Evolutionary conservation across 2,888 invertebrate species (phyloP), one percentile per base, ranked within the genome.

Genomic region (Allacma fusca): DNA sequence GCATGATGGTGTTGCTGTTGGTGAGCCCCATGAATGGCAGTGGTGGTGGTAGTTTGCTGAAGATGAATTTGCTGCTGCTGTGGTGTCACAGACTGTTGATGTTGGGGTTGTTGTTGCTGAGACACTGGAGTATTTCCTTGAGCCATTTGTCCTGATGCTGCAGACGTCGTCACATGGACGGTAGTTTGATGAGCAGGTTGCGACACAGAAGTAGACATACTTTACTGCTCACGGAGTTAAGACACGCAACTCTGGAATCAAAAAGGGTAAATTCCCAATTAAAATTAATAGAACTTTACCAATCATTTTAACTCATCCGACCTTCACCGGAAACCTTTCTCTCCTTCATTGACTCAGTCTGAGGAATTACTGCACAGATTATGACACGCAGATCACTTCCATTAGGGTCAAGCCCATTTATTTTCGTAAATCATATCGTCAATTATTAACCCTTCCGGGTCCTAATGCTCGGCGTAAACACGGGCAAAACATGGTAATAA

Each of bases 51-150:
- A 0, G 78, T 79, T 0, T 79, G 75, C 40, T 83, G 83, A 62
- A 81, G 83, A 57, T 81, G 77, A 28, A 82, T 82, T 24, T 82
- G 77, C 65, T 83, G 83, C 26, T 82, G 83, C 62, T 80, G 76
- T 19, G 65, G 44, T 62, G 59, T 73, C 23, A 62, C 29, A 16
- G 21, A 24, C 24, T 75, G 75, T 4, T 69, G 78, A 9, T 65
- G 29, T 65, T 70, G 76, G 23, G 23, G 69, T 23, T 70, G 77
- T 62, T 75, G 75, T 19, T 79, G 79, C 9, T 75, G 59, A 0
- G 76, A n/a, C 1, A 76, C 69, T 1, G 69, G 19, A 44, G 50
- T 57, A 13, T 34, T 44, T 26, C 62, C 69, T 71, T 76, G 76
- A 64, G 76, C 44, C 76, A 76, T 76, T 68, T 50, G 57, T 9